Evolutionary conservation across 2,113 vertebrate genomes (phyloP), one percentile per base, ranked within the genome.

Genomic region (Girardinichthys multiradiatus): DNA sequence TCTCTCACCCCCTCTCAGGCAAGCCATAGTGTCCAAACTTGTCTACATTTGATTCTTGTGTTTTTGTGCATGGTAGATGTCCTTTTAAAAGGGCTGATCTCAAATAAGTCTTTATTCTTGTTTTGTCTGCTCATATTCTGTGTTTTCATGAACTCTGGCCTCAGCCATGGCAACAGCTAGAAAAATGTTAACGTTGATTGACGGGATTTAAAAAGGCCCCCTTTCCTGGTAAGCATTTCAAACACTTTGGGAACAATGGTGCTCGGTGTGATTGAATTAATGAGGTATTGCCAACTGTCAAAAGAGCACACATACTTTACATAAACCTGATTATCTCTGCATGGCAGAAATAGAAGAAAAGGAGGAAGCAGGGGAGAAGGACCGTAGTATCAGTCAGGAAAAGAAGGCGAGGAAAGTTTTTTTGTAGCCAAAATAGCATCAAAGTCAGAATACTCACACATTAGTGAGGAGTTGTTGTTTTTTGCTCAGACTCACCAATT

Each of bases 291-390:
- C 59, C 86, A 95, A 96, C 97, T 98, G 98, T 98, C 97, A 98
- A 97, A 98, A 97, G 97, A 99, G 96, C 97, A 97, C 95, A 97
- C 97, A 98, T 95, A 98, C 96, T 99, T 99, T 99, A 99, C 98
- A 99, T 98, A 99, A 99, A 98, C 97, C 97, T 97, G 97, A 99
- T 99, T 99, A 98, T 99, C 98, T 99, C 95, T 98, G 97, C 96
- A 95, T 96, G 97, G 97, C 97, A 97, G 97, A 96, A 95, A 95
- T 91, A 94, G 95, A 95, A 94, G 92, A 93, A 95, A 94, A 91
- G 85, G 81, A 79, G 90, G 90, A 93, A 92, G 91, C 90, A 88
- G 91, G 93, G 82, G 76, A 84, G 72, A 84, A 76, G 81, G 75
- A 85, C 82, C 79, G 86, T 82, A 62, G 76, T 87, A 82, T 74